These are phyloP conservation scores for Apostichopus leukothele DNA, from an alignment of 53 echinoderm and acorn worm species.

Conservation along the genomic window DNA sequence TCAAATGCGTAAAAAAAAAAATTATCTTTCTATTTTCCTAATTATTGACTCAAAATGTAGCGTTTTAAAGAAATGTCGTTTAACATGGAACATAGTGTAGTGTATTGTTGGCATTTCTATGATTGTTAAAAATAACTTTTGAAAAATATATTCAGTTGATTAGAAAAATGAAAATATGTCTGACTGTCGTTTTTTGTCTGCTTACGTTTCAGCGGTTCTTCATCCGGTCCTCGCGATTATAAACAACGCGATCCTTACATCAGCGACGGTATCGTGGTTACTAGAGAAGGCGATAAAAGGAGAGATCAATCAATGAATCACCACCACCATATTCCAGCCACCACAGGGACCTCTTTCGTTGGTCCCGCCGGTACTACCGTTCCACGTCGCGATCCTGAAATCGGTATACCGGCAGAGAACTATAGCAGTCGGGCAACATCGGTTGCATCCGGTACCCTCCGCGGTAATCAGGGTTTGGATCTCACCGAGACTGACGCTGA, in stretches of 20 bases:
- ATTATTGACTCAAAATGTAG: no score
- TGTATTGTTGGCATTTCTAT: no score
- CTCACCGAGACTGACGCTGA: constrained; percentile 6
- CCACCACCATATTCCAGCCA: background rate
- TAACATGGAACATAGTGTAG: no score
- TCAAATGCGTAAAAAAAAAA: no score
- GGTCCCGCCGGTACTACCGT: background rate
- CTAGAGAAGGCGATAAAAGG: background rate
- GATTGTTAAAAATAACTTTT: background rate
- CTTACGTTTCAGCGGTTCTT: constrained; percentile 2
- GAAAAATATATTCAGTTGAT: background rate
- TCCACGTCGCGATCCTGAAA: constrained; percentile 6
- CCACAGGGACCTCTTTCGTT: constrained; percentile 5
- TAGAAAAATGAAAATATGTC: background rate
- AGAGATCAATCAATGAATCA: background rate
- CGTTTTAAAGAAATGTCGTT: no score
- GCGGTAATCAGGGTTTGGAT: constrained; percentile 23
- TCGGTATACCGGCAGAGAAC: constrained; percentile 45
- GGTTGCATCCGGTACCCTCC: constrained; percentile 22
- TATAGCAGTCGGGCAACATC: constrained; percentile 46
- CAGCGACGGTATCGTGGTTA: constrained; percentile 23
- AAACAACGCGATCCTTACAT: constrained; percentile 38
- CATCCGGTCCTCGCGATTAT: constrained; percentile 41
- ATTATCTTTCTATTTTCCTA: no score
- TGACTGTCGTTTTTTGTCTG: constrained; percentile 12